These are phyloP conservation scores for Ranitomeya imitator DNA, from an alignment of 2,113 vertebrate species.

Conservation along the genomic window DNA sequence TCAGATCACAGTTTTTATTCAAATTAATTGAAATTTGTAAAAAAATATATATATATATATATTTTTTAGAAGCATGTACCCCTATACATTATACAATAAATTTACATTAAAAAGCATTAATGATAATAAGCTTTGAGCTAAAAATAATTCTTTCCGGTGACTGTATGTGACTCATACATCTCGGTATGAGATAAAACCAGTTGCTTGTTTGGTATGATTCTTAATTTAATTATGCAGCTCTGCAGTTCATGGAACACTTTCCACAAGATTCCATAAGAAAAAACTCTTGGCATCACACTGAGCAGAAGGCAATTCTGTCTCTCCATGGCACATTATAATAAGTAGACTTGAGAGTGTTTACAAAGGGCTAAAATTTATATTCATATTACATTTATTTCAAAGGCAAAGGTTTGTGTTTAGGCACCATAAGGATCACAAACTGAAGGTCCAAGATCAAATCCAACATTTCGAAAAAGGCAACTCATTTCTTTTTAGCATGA, in stretches of 20 bases:
- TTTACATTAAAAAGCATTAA: slow-evolving; percentile 33
- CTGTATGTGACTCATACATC: slow-evolving; percentile 19
- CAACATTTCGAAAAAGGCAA: not conserved
- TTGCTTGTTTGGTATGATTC: slow-evolving; percentile 14
- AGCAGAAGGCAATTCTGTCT: slow-evolving; percentile 7
- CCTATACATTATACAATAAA: not conserved
- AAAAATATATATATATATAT: no score
- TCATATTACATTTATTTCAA: slow-evolving; percentile 12
- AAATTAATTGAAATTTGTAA: no score
- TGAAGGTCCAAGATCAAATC: slow-evolving; percentile 1
- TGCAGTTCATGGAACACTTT: slow-evolving; percentile 18
- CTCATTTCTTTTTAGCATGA: not conserved
- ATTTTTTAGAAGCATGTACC: not conserved
- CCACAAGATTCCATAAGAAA: not conserved
- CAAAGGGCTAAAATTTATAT: slow-evolving; percentile 9
- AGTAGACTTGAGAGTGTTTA: slow-evolving; percentile 14
- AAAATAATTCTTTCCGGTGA: slow-evolving; percentile 37
- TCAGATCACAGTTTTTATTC: no score
- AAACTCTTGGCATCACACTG: slow-evolving; percentile 22
- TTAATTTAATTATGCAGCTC: slow-evolving; percentile 37
- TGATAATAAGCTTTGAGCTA: slow-evolving; percentile 27
- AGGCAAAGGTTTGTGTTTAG: not conserved
- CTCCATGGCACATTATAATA: slow-evolving; percentile 21
- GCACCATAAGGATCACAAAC: not conserved
- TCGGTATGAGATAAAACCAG: slow-evolving; percentile 5